Evolutionary conservation across 92 coral and sea anemone genomes (phyloP).

Genomic region (Zoanthus sociatus): DNA sequence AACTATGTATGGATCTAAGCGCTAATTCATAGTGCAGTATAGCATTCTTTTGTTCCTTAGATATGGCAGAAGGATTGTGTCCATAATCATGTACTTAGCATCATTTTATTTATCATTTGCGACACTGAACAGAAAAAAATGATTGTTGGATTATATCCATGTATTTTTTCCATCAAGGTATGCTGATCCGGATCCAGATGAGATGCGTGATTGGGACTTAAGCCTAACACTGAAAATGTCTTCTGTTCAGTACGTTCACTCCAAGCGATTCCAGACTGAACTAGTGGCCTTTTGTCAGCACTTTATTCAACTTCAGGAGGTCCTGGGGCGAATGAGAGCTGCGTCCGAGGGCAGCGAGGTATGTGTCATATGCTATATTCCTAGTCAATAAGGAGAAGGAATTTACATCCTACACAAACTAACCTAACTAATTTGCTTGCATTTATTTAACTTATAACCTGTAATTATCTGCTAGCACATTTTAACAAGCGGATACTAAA

Average conservation of each 20-base stretch:
- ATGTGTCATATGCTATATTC: not conserved
- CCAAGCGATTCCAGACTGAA: conserved; percentile 97
- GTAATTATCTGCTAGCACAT: not conserved
- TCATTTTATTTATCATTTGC: no score
- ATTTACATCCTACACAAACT: no score
- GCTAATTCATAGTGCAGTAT: no score
- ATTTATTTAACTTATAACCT: no score
- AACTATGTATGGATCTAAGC: no score
- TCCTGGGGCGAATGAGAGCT: conserved; percentile 95
- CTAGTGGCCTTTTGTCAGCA: conserved; percentile 94
- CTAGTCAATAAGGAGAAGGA: no score
- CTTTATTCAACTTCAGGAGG: conserved; percentile 94
- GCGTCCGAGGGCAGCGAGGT: conserved; percentile 96
- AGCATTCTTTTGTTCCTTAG: no score
- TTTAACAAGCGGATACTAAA: not conserved
- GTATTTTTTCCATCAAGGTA: conserved; percentile 54
- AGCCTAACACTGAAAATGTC: conserved; percentile 90
- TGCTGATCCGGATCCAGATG: conserved; percentile 85
- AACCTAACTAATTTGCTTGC: no score
- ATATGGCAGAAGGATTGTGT: no score
- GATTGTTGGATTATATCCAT: not conserved
- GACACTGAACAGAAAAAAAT: not conserved
- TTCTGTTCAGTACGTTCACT: conserved; percentile 97
- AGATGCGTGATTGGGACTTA: conserved; percentile 86
- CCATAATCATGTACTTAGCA: no score